Base-by-base conservation (phyloP, 2,113 vertebrate species). In the Tor tambroides region DNA sequence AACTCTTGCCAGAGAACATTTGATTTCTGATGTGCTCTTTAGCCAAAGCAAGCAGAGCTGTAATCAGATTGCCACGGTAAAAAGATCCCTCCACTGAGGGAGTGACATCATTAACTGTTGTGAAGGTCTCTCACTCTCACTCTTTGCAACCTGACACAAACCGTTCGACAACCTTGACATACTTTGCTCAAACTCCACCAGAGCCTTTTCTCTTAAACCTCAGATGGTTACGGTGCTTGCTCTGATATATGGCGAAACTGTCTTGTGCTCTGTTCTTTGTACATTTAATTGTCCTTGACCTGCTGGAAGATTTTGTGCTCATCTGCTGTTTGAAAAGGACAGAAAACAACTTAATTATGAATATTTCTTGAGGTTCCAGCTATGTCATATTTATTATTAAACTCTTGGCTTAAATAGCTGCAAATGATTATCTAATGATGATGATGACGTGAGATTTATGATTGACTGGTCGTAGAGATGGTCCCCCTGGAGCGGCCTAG, bases 31-130 rank as follows among this genome's bases (percentile, higher is more conserved):
- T 86, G 74, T 26, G 9, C 54, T 63, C 78, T 81, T 88, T 72
- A 79, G 77, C 87, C 87, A 88, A 88, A 81, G 83, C 76, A 85
- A 88, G 87, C 77, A 75, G 83, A 78, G 43, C 71, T 80, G 21
- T 88, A 88, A 88, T 88, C 83, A 80, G 83, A 88, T 88, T 88
- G 84, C 77, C 51, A 80, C 77, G 43, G 83, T 61, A 88, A 88
- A 83, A 30, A n/a, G 83, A 85, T 65, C 41, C 54, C 77, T 85
- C 87, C 83, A 15, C 83, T 23, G 87, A 81, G 87, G 77, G 75
- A 69, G 59, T 87, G 83, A 88, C 76, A 79, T 88, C 83, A 85
- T 72, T 63, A 75, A 56, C n/a, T 84, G 26, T 80, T 38, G 63
- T 56, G 30, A 86, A 71, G 63, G 28, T 83, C 65, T 69, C 81